Percentiles rank a stretch among this genome's conserved stretches.
Evolutionary conservation across 2,113 vertebrate genomes (phyloP).

Genomic region (Ploceus nigricollis): DNA sequence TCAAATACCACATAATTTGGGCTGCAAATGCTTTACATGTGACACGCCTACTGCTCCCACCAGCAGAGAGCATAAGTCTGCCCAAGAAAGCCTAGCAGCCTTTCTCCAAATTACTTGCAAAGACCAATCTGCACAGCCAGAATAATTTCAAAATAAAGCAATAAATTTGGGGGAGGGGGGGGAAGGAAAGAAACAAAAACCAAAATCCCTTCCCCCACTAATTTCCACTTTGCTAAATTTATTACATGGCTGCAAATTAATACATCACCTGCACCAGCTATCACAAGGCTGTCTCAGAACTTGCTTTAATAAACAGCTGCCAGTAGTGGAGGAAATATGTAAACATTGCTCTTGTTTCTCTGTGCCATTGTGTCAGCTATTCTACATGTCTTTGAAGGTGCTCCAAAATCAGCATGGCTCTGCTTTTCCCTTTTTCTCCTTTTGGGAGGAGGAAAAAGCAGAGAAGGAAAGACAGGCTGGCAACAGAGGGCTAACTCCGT

Average conservation of each 20-base stretch:
- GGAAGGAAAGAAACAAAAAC: not conserved
- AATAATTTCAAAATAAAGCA: slow-evolving; percentile 20
- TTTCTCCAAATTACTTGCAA: not conserved
- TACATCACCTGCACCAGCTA: not conserved
- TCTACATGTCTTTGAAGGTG: slow-evolving; percentile 46
- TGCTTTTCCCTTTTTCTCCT: slow-evolving; percentile 25
- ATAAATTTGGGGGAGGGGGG: not conserved
- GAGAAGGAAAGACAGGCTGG: slow-evolving; percentile 7
- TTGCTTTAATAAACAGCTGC: slow-evolving; percentile 41
- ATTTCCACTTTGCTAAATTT: slow-evolving; percentile 3
- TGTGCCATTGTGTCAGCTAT: slow-evolving; percentile 51
- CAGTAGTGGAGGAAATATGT: slow-evolving; percentile 26
- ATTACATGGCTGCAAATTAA: not conserved
- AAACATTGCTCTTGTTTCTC: slow-evolving; percentile 33
- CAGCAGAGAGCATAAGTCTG: not conserved
- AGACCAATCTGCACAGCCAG: not conserved
- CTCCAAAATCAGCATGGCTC: slow-evolving; percentile 53
- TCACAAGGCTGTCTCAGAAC: slow-evolving; percentile 19
- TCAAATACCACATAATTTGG: not conserved
- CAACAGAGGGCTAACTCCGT: slow-evolving; percentile 5
- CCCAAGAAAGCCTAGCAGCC: slow-evolving; percentile 2
- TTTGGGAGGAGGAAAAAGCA: slow-evolving; percentile 21
- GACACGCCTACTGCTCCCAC: not conserved
- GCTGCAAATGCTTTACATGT: not conserved
- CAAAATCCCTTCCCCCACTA: not conserved